Conservation (phyloP, 2,797 vertebrate species). For the Coendou prehensilis region DNA sequence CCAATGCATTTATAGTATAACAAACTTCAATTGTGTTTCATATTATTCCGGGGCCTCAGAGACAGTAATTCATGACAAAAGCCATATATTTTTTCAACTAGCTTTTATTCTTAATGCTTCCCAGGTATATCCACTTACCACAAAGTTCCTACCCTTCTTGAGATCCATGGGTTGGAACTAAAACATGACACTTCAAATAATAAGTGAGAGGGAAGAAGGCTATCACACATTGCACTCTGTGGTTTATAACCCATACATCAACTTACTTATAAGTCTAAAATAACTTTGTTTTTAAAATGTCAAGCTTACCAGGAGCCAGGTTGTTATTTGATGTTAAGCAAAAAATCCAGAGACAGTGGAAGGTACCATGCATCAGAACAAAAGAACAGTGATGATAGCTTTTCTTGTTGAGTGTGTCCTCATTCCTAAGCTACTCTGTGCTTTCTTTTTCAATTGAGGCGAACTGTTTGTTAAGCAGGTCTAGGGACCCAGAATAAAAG, state of each 20-base stretch:
- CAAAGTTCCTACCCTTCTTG: conserved; percentile 63
- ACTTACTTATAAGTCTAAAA: conserved; percentile 79
- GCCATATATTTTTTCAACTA: background rate
- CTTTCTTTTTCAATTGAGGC: background rate
- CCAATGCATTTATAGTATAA: background rate
- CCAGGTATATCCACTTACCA: conserved; percentile 79
- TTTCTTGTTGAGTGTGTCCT: background rate
- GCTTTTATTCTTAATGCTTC: conserved; percentile 70
- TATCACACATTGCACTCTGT: conserved; percentile 66
- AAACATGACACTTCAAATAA: conserved; percentile 72
- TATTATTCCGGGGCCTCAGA: background rate
- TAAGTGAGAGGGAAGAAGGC: conserved; percentile 63
- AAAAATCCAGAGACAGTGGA: conserved; percentile 69
- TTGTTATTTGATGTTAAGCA: conserved; percentile 75
- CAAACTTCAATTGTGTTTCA: background rate
- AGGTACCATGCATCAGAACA: conserved; percentile 64
- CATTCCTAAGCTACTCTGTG: background rate
- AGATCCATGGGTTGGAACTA: conserved; percentile 62
- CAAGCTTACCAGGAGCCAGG: conserved; percentile 67
- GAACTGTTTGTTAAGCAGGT: conserved; percentile 1
- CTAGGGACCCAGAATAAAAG: conserved; percentile 34
- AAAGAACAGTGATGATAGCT: conserved; percentile 22
- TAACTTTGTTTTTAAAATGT: conserved; percentile 67
- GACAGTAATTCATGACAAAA: conserved; percentile 59
- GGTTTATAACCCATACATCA: conserved; percentile 70